These are phyloP conservation scores for Chelmon rostratus DNA, from an alignment of 2,797 vertebrate genomes.

Conservation along the genomic window DNA sequence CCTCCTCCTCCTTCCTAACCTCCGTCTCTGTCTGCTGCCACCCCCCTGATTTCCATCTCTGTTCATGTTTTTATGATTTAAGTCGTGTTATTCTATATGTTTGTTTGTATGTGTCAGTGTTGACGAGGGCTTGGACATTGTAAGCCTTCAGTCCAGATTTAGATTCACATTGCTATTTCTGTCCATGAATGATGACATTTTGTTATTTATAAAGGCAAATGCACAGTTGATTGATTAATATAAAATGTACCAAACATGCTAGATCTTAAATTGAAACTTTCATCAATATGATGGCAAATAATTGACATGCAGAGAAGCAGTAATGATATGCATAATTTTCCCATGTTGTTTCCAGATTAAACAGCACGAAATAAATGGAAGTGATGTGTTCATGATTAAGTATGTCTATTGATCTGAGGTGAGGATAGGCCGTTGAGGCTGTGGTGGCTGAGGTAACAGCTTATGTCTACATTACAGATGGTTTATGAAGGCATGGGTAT, in stretches of 20 bases:
- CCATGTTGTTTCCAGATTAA: not conserved
- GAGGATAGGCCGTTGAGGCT: slow-evolving; percentile 24
- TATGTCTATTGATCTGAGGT: slow-evolving; percentile 55
- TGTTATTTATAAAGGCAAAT: not conserved
- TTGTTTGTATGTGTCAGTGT: slow-evolving; percentile 50
- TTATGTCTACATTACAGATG: slow-evolving; percentile 86
- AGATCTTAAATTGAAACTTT: not conserved
- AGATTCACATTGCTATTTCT: slow-evolving; percentile 14
- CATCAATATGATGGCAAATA: not conserved
- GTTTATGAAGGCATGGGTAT: slow-evolving; percentile 80
- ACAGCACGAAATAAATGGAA: slow-evolving; percentile 2
- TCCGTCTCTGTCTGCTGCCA: slow-evolving; percentile 60
- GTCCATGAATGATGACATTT: not conserved
- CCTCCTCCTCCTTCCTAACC: slow-evolving; percentile 68
- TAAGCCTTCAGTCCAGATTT: slow-evolving; percentile 38
- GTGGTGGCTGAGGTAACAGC: slow-evolving; percentile 66
- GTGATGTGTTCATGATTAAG: slow-evolving; percentile 23
- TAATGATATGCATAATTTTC: not conserved
- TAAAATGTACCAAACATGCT: not conserved
- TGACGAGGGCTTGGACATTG: slow-evolving; percentile 21
- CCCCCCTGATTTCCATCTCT: slow-evolving; percentile 53
- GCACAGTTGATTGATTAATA: not conserved
- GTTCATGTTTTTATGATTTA: slow-evolving; percentile 69
- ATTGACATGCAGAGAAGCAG: not conserved
- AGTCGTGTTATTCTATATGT: slow-evolving; percentile 57